A percentile compares a stretch with the other conserved stretches of the same genome.
Conservation (phyloP, 2,888 invertebrate species). For the Pediacus dermestoides region DNA sequence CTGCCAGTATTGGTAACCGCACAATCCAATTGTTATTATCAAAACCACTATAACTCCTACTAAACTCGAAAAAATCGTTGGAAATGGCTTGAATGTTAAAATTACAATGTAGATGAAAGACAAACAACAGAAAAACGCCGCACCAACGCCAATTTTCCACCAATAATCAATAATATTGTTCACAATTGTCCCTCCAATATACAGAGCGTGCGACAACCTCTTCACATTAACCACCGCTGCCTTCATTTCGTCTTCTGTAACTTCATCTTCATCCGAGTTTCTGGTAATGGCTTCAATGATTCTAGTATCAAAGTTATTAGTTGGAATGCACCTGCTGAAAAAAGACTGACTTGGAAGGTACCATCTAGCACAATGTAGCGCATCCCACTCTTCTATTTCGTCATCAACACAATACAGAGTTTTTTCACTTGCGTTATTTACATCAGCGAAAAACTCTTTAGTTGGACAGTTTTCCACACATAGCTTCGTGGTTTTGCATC, state of each 20-base stretch:
- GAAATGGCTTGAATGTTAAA: too few relatives aligned
- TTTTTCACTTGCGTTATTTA: neutral
- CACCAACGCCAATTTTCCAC: constrained; percentile 7
- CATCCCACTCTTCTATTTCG: neutral
- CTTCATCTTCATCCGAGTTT: neutral
- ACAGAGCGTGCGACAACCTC: neutral
- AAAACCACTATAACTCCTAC: neutral
- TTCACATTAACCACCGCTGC: neutral
- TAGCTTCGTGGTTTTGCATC: constrained; percentile 8
- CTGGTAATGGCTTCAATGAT: neutral
- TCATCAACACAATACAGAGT: constrained; percentile 8
- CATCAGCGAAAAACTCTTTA: neutral
- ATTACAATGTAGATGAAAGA: neutral
- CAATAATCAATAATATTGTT: constrained; percentile 6
- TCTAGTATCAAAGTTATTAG: neutral
- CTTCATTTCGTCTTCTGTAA: neutral
- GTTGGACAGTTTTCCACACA: constrained; percentile 12
- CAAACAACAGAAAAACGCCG: neutral
- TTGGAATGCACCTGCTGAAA: constrained; percentile 8
- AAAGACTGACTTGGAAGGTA: constrained; percentile 7
- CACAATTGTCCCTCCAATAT: neutral
- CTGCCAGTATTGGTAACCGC: too few relatives aligned
- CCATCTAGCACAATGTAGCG: constrained; percentile 9
- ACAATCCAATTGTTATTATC: neutral
- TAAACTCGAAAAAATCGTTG: too few relatives aligned